These are phyloP conservation scores for Coluber constrictor DNA, from an alignment of 2,797 vertebrate species.

Conservation along the genomic window DNA sequence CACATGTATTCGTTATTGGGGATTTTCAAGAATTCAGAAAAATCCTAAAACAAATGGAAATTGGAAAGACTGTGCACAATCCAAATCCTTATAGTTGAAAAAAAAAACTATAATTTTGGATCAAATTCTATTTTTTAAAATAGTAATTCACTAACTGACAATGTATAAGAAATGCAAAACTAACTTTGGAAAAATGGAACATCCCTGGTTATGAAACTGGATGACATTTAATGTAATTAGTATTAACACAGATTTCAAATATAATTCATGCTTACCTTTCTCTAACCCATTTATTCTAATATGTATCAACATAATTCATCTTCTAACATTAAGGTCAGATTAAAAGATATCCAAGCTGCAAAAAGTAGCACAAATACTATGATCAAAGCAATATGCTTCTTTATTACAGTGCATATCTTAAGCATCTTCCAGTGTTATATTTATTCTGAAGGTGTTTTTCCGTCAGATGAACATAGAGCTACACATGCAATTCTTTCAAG, in stretches of 20 bases:
- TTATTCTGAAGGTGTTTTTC: background rate
- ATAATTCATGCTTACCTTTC: background rate
- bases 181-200: background rate
- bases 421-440: background rate
- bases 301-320: background rate
- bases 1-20: background rate
- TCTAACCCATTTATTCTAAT: background rate
- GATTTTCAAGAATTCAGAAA: background rate
- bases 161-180: background rate
- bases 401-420: background rate
- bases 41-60: background rate
- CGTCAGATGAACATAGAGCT: background rate
- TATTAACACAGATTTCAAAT: background rate
- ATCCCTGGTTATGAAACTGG: background rate
- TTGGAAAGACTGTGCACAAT: background rate
- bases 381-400: background rate
- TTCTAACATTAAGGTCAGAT: too few species aligned
- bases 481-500: background rate
- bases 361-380: background rate
- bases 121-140: background rate
- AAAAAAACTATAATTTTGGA: background rate
- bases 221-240: background rate
- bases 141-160: background rate
- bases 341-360: background rate
- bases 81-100: background rate